Evolutionary conservation across 2,888 invertebrate genomes (phyloP).

Genomic region (Psylliodes chrysocephalus): DNA sequence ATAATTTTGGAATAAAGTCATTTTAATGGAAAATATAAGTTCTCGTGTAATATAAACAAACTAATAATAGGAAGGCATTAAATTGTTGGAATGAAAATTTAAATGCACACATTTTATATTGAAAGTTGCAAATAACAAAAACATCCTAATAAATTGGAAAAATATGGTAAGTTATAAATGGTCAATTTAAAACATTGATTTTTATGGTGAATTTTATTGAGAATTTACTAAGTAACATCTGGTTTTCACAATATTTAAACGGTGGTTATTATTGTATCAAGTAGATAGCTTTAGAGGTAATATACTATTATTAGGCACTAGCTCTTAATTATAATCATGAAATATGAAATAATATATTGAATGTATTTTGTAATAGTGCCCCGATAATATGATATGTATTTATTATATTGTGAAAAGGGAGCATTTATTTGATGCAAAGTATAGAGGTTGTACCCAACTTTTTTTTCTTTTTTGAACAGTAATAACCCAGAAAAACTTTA

Average conservation of each 20-base stretch:
- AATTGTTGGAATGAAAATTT: no score
- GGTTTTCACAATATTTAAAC: conserved; percentile 40
- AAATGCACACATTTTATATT: no score
- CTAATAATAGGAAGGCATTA: no score
- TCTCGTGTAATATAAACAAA: no score
- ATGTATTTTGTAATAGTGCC: conserved; percentile 49
- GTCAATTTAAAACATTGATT: no score
- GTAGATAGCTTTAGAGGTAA: conserved; percentile 53
- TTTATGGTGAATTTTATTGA: no score
- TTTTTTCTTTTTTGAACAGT: conserved; percentile 42
- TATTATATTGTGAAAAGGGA: conserved; percentile 75
- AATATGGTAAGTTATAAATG: no score
- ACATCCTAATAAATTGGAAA: no score
- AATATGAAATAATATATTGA: conserved; percentile 37
- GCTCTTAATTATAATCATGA: conserved; percentile 47
- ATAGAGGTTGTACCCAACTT: conserved; percentile 80
- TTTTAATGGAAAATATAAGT: no score
- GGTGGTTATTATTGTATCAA: conserved; percentile 52
- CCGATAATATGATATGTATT: conserved; percentile 53
- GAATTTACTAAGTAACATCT: neutral
- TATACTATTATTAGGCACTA: conserved; percentile 56
- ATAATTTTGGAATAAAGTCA: no score
- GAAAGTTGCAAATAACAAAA: neutral
- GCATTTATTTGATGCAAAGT: conserved; percentile 93
- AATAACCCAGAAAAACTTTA: conserved; percentile 25